Evolutionary conservation across 2,113 vertebrate genomes (phyloP).

Genomic region (Poeciliopsis retropinna): DNA sequence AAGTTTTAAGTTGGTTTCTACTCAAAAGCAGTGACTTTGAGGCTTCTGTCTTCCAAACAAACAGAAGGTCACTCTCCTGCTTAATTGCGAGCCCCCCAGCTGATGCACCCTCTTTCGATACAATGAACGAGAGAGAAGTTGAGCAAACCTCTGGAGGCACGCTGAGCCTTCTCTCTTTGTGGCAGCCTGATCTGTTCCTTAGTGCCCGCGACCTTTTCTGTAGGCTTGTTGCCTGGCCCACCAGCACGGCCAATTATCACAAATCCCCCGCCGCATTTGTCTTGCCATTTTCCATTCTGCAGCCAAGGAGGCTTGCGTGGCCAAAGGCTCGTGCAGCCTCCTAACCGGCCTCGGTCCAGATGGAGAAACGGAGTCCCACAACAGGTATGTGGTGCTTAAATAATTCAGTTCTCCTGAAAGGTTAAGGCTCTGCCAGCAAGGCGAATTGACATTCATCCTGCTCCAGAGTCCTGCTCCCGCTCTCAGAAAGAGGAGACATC

Average conservation of each 20-base stretch:
- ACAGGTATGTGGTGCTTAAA: conserved; percentile 80
- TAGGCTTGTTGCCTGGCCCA: conserved; percentile 68
- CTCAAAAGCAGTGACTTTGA: conserved; percentile 43
- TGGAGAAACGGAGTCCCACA: conserved; percentile 66
- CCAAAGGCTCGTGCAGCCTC: conserved; percentile 55
- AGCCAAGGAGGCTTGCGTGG: conserved; percentile 60
- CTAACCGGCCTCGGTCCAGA: conserved; percentile 55
- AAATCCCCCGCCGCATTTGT: conserved; percentile 75
- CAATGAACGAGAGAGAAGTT: conserved; percentile 54
- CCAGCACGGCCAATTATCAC: conserved; percentile 78
- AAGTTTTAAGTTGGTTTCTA: conserved; percentile 18
- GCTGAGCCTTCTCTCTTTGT: conserved; percentile 48
- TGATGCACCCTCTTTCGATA: conserved; percentile 37
- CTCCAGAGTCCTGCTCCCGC: conserved; percentile 60
- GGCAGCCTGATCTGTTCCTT: conserved; percentile 72
- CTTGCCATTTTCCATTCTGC: conserved; percentile 78
- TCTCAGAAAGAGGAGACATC: conserved; percentile 49
- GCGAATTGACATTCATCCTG: conserved; percentile 79
- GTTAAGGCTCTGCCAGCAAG: conserved; percentile 74
- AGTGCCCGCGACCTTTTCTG: conserved; percentile 76
- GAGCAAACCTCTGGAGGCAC: conserved; percentile 59
- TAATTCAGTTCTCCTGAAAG: conserved; percentile 84
- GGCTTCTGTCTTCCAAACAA: conserved; percentile 68
- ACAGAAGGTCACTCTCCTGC: conserved; percentile 62
- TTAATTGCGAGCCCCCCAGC: conserved; percentile 68